Evolutionary conservation across 2,113 vertebrate genomes (phyloP).

Genomic region (Ramphastos sulfuratus): DNA sequence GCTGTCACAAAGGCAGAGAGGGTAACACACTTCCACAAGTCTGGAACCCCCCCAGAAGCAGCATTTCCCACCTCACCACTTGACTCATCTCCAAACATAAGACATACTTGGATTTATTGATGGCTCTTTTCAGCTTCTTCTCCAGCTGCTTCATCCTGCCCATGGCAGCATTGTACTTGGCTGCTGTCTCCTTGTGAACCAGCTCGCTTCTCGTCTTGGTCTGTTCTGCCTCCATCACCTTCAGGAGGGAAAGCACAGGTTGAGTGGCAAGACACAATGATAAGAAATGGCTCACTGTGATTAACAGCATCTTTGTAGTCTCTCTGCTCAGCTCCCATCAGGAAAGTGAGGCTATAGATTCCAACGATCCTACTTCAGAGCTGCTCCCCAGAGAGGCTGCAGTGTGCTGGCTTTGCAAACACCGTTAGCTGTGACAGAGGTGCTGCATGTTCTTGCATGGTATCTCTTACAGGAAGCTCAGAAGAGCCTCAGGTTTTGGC

Average conservation of each 20-base stretch:
- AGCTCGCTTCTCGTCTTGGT: constrained; percentile 91
- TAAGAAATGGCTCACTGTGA: background rate
- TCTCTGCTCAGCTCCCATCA: background rate
- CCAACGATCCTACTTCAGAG: background rate
- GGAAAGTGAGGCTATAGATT: background rate
- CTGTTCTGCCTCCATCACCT: constrained; percentile 98
- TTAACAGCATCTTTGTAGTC: background rate
- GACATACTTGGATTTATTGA: constrained; percentile 95
- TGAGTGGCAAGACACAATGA: background rate
- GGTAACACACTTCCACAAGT: background rate
- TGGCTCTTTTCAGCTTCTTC: constrained; percentile 95
- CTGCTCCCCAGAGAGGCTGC: background rate
- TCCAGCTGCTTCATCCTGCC: constrained; percentile 94
- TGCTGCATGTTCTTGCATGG: background rate
- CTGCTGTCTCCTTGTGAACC: constrained; percentile 92
- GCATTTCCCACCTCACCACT: background rate
- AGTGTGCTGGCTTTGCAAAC: background rate
- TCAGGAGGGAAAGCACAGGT: constrained; percentile 11
- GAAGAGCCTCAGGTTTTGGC: background rate
- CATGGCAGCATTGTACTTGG: constrained; percentile 90
- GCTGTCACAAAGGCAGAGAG: background rate
- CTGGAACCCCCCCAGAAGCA: fast-evolving
- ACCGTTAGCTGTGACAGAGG: background rate
- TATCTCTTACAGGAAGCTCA: background rate
- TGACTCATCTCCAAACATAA: background rate